phyloP scores from a whole-genome alignment of 2,888 invertebrate genomes.

The Xestia rhomboidea region DNA sequence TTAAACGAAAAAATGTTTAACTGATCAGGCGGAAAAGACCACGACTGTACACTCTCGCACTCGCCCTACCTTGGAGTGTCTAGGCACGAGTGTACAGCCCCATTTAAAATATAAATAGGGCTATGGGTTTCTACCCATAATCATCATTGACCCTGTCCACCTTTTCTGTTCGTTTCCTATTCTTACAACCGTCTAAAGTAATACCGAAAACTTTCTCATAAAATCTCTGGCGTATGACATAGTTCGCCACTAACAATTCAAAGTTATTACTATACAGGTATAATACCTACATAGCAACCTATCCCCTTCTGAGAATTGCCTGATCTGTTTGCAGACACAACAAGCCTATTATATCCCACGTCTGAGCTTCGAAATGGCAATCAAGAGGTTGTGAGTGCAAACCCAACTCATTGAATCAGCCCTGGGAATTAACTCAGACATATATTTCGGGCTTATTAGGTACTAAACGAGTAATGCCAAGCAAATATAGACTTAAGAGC shows the following conservation, averaged over 20 bases:
- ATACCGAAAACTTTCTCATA: background rate
- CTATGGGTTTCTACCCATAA: background rate
- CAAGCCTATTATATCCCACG: constrained; percentile 35
- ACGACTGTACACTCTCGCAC: too few species aligned
- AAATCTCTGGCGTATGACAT: background rate
- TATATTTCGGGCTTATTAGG: constrained; percentile 17
- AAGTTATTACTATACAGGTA: background rate
- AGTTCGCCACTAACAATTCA: background rate
- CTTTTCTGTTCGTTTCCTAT: background rate
- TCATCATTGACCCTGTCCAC: background rate
- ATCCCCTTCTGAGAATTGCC: constrained; percentile 10
- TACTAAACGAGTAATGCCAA: background rate
- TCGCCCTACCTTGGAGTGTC: background rate
- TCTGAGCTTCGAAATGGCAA: constrained; percentile 47
- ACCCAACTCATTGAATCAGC: constrained; percentile 48
- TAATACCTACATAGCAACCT: background rate
- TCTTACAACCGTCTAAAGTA: background rate
- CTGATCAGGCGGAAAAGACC: too few species aligned
- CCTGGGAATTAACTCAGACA: constrained; percentile 27
- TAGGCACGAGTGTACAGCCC: background rate
- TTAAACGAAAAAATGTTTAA: too few species aligned
- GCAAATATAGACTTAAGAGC: background rate
- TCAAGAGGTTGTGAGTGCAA: constrained; percentile 43
- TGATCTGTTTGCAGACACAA: constrained; percentile 52
- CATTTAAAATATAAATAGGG: background rate